Evolutionary conservation across 2,797 vertebrate genomes (phyloP), one percentile per base, ranked within the genome.

Genomic region (Mionectes olivaceus): DNA sequence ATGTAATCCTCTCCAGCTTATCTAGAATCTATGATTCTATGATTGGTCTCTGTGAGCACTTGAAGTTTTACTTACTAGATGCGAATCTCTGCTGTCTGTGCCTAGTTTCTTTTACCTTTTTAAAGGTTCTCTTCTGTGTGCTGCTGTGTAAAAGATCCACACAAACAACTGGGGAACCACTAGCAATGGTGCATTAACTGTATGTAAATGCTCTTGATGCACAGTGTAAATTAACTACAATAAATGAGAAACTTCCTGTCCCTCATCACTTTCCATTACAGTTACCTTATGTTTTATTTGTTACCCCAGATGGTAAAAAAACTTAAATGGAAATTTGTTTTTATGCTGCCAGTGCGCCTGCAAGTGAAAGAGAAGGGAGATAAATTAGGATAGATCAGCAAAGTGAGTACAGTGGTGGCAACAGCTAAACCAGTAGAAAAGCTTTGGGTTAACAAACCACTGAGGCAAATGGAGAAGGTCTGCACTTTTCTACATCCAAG

Each of bases 201-300:
- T 15, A 73, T 15, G 24, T 18, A 75, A 95, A 84, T 70, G 28
- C 13, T 75, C 59, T 82, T 79, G 74, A 79, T 53, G 52, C 41
- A 53, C 35, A 82, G 41, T 59, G 33, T 55, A 91, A 93, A 84
- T 71, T 68, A 95, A 83, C 53, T 49, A 30, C 32, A 79, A 79
- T 79, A 91, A 83, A 78, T 25, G 49, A 90, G 80, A 91, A 94
- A 79, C 80, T 82, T 95, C 81, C 86, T 74, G 81, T 79, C 90
- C 44, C 77, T 91, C 60, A 59, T 67, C 47, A 39, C 67, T 93
- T 94, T 70, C 37, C 70, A 93, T 85, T 93, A 69, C 63, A 70
- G 70, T 88, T 76, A 44, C 67, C 41, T 94, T 69, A 93, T 94
- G 15, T 56, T 94, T 95, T 91, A 96, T 95, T 96, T 89, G 67